Evolutionary conservation across 2,113 vertebrate species (phyloP).

Genomic region (Actenoides lindsayi): DNA sequence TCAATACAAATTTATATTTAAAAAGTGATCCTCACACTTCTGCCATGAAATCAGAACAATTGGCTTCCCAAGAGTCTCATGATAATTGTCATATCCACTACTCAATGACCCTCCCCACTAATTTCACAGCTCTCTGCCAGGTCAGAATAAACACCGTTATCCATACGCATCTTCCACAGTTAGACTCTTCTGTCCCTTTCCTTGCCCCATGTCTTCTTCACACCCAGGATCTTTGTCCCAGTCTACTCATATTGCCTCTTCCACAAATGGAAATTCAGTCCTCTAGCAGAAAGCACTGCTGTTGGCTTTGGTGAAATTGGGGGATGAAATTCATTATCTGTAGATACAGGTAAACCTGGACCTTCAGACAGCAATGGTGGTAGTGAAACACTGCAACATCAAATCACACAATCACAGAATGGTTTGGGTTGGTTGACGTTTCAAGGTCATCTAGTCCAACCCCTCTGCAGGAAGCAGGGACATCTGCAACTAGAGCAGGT

Average conservation of each 20-base stretch:
- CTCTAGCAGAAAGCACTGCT: background rate
- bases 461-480: background rate
- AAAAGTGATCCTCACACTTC: background rate
- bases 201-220: background rate
- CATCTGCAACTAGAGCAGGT: background rate
- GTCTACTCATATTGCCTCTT: background rate
- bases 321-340: background rate
- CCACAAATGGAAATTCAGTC: background rate
- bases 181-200: background rate
- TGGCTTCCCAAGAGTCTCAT: background rate
- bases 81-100: rapidly evolving
- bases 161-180: background rate
- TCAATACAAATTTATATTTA: background rate
- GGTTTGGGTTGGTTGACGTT: background rate
- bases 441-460: background rate
- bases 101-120: background rate
- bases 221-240: background rate
- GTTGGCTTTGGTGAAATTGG: background rate
- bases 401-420: background rate
- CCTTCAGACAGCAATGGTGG: rapidly evolving
- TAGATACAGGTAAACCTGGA: background rate
- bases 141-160: background rate
- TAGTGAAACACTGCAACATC: background rate
- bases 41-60: background rate
- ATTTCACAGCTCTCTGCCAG: background rate